Percentiles rank a stretch among this genome's conserved stretches.
These are phyloP conservation scores for Tolmerus cingulatus DNA, from an alignment of 2,888 invertebrate species.

Conservation along the genomic window DNA sequence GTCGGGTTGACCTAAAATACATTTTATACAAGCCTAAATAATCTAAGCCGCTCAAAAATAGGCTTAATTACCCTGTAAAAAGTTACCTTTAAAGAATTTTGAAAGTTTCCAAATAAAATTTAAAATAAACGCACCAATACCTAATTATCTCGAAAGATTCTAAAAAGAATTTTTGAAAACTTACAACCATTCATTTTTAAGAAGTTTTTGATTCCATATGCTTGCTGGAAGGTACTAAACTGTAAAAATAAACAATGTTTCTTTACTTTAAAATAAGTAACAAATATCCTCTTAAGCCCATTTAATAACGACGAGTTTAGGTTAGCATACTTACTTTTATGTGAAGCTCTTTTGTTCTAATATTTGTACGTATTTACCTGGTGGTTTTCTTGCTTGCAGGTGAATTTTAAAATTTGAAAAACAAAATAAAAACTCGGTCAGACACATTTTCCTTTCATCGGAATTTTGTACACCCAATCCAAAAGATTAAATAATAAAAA, in stretches of 20 bases:
- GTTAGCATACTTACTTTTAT: not conserved
- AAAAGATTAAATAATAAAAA: not conserved
- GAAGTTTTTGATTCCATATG: no score
- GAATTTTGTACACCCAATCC: not conserved
- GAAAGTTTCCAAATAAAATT: not conserved
- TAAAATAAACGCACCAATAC: no score
- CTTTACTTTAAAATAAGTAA: not conserved
- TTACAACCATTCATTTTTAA: no score
- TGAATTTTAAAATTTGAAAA: not conserved
- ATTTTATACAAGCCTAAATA: not conserved
- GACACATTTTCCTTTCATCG: not conserved
- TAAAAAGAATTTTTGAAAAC: no score
- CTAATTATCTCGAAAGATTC: no score
- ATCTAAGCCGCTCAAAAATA: not conserved
- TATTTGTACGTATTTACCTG: not conserved
- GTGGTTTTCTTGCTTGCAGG: not conserved
- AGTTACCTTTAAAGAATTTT: not conserved
- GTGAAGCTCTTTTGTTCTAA: not conserved
- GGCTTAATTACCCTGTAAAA: not conserved
- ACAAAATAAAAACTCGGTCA: not conserved
- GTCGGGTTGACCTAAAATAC: not conserved
- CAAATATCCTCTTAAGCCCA: not conserved
- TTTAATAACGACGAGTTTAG: not conserved
- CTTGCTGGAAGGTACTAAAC: not conserved
- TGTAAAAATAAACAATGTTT: not conserved